Percentiles rank a stretch among this genome's conserved stretches.
phyloP scores from a whole-genome alignment of 2,888 invertebrate genomes.

The Ectemnius cavifrons region DNA sequence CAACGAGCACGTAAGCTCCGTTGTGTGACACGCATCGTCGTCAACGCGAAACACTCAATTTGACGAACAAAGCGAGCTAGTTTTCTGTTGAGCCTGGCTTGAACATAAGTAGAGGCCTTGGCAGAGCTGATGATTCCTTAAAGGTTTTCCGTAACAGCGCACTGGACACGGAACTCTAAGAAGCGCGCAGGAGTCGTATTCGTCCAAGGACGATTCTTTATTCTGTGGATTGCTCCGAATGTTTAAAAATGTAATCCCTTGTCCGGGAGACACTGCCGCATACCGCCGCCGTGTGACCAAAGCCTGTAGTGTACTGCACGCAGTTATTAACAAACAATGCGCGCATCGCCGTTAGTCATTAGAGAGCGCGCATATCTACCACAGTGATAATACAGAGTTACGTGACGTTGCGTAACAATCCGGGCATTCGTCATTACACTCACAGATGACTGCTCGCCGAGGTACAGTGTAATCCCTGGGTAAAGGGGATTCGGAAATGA shows the following conservation, averaged over 20 bases:
- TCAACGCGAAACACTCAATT: neutral
- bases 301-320: neutral
- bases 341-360: neutral
- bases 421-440: conserved; percentile 1
- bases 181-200: neutral
- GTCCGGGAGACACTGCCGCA: neutral
- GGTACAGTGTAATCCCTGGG: too few species aligned
- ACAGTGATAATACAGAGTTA: neutral
- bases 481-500: too few species aligned
- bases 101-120: conserved; percentile 8
- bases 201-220: conserved; percentile 12
- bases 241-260: conserved; percentile 10
- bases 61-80: conserved; percentile 9
- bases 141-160: conserved; percentile 9
- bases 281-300: neutral
- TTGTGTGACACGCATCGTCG: neutral
- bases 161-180: neutral
- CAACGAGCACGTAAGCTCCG: neutral
- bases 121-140: conserved; percentile 16
- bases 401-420: conserved; percentile 14
- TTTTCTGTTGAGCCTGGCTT: neutral
- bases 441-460: neutral
- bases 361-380: neutral
- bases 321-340: neutral
- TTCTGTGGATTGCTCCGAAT: neutral